Percentiles rank a stretch among this genome's conserved stretches.
Evolutionary conservation across 2,797 vertebrate genomes (phyloP).

Genomic region (Cossypha dichroa): DNA sequence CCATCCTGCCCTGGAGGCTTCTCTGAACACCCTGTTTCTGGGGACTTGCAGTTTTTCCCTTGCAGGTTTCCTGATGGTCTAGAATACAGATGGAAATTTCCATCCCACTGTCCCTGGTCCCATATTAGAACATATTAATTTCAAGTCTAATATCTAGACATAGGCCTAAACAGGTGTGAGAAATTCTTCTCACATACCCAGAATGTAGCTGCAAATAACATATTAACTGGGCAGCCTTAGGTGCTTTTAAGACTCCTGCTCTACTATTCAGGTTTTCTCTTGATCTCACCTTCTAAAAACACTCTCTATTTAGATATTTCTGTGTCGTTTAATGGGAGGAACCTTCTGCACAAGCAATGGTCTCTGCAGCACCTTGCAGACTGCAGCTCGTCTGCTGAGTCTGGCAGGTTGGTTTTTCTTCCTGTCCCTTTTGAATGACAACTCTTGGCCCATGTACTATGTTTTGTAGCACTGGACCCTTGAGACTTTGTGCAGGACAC

Average conservation of each 20-base stretch:
- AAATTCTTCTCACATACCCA: conserved; percentile 11
- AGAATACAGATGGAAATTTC: background rate
- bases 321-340: background rate
- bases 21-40: background rate
- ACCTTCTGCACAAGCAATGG: background rate
- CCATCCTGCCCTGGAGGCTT: background rate
- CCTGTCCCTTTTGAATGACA: background rate
- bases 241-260: conserved; percentile 2
- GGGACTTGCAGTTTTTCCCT: background rate
- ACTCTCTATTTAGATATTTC: background rate
- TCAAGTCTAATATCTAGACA: background rate
- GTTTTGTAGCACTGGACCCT: background rate
- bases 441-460: rapidly evolving
- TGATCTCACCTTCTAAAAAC: background rate
- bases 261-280: background rate
- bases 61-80: background rate
- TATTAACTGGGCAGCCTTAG: conserved; percentile 24
- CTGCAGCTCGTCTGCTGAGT: background rate
- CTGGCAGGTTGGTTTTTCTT: background rate
- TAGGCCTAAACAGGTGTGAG: background rate
- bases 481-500: background rate
- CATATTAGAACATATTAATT: background rate
- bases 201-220: conserved; percentile 21
- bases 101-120: background rate
- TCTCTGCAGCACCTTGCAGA: background rate